These are phyloP conservation scores for Borostomias antarcticus DNA, from an alignment of 2,797 vertebrate species.

Conservation along the genomic window DNA sequence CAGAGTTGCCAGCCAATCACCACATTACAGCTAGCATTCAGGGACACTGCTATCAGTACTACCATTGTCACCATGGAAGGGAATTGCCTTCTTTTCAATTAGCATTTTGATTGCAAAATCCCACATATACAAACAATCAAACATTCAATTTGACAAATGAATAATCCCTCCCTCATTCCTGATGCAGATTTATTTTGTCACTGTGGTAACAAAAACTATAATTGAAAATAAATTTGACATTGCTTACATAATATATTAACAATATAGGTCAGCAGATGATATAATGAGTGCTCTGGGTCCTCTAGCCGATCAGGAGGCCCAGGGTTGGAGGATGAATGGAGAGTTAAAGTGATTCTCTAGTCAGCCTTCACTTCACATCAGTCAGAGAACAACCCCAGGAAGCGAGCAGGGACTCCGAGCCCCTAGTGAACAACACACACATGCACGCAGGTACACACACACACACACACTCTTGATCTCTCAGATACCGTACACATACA, in stretches of 20 bases:
- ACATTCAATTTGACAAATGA: slow-evolving; percentile 58
- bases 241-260: too few species aligned
- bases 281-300: too few species aligned
- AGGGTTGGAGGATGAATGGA: slow-evolving; percentile 34
- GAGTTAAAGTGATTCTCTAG: slow-evolving; percentile 55
- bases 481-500: too few species aligned
- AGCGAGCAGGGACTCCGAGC: too few species aligned
- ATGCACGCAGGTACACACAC: too few species aligned
- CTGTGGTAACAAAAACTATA: too few species aligned
- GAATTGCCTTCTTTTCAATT: slow-evolving; percentile 64
- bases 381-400: slow-evolving; percentile 50
- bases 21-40: slow-evolving; percentile 31
- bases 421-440: too few species aligned
- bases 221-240: too few species aligned
- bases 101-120: slow-evolving; percentile 72
- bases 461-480: too few species aligned
- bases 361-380: slow-evolving; percentile 55
- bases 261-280: too few species aligned
- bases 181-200: too few species aligned
- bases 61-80: slow-evolving; percentile 41
- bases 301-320: too few species aligned
- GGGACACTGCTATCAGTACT: slow-evolving; percentile 38
- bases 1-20: slow-evolving; percentile 18
- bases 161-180: slow-evolving; percentile 54
- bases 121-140: slow-evolving; percentile 61